Base-by-base conservation (phyloP, 2,113 vertebrate species). In the Scomber japonicus region DNA sequence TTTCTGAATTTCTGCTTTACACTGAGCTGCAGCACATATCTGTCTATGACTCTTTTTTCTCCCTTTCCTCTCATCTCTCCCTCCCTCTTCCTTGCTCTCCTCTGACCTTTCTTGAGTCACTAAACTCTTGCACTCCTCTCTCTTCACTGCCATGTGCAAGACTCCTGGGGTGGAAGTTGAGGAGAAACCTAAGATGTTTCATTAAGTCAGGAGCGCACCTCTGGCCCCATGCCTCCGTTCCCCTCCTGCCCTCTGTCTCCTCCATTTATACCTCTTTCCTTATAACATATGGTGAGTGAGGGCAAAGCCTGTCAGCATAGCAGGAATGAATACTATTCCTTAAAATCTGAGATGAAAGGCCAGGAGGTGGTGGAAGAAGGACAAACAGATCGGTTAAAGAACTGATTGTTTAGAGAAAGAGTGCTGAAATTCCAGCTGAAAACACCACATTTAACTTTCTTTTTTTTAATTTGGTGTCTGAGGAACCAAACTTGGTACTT, bases 181-280 rank as follows among this genome's bases (percentile, higher is more conserved):
- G 56, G 50, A 66, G 71, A 84, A 84, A 84, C 81, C 45, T 12
- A 51, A 80, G 83, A 77, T 61, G 59, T 71, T 84, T 84, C 72
- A 82, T 82, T 86, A 90, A 88, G 30, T 72, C 70, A 81, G 78
- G 46, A 40, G n/a, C 14, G 15, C 55, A 74, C 54, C 68, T 78
- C 54, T 3, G 24, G 46, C 69, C 56, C 56, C 69, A 59, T 56
- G 50, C 71, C 78, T 44, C 30, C 5, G 2, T 62, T 44, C 62
- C 27, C 50, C 53, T 35, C 17, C 30, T 51, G 24, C 10, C 67
- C 44, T 31, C n/a, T 61, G 55, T 78, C 57, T 56, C 57, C 71
- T 51, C 21, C 64, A 60, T 68, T 71, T 63, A 69, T 60, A 62
- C 67, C 59, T 30, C 44, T 61, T 59, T 31, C 50, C 27, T 65